Evolutionary conservation across 2,888 invertebrate species (phyloP), one percentile per base, ranked within the genome.

Genomic region (Cheilosia pagana): DNA sequence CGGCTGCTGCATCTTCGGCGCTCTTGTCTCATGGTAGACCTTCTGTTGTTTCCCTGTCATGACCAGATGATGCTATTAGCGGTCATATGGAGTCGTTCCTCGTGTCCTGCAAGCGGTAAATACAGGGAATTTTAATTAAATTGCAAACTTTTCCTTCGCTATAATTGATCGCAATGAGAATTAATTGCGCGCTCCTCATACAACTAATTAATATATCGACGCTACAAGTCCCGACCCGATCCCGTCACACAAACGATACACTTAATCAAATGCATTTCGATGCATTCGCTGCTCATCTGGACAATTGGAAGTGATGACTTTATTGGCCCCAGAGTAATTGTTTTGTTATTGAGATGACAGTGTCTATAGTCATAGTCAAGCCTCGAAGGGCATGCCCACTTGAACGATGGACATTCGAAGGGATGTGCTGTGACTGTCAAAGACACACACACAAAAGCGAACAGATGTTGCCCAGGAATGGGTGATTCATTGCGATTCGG

Each of bases 151-250:
- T 41, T 31, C 16, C 35, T 60, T 43, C 35, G 10, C 45, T 62
- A 85, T 76, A 85, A 76, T 75, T 85, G 81, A 75, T 76, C 71
- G 23, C 63, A 81, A 85, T 81, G 85, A 81, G 60, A 71, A 85
- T 71, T 85, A 85, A 85, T 85, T 81, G 71, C 65, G 71, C 65
- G 21, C 57, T 57, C 53, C 41, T 55, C 70, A 12, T 23, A 59
- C 35, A 75, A 63, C 57, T 70, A 76, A 71, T 59, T 71, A 62
- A 25, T 23, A 12, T 50, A 35, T 28, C 19, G 7, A 14, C 23
- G 19, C 31, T 25, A 60, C 43, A 31, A 21, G 19, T 39, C 7
- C 16, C 48, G 19, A 8, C 16, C 3, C 31, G 45, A 3, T 52
- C 16, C 21, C 6, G 19, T 35, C 19, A 16, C 21, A 19, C 19